Percentiles rank a stretch among this genome's conserved stretches.
Conservation (phyloP, 2,888 invertebrate genomes). For the Aphrophora alni region DNA sequence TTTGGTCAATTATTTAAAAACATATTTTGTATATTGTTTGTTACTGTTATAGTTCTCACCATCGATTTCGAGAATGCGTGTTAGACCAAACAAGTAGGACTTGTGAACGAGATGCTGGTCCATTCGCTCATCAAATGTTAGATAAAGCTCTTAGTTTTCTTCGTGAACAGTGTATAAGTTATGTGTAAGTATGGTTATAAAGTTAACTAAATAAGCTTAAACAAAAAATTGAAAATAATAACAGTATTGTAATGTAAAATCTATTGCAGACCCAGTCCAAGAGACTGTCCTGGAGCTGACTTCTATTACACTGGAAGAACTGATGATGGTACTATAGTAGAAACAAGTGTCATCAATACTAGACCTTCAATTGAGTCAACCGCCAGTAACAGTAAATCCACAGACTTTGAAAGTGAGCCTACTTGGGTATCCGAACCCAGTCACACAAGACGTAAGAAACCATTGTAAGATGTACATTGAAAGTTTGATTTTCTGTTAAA, state of each 20-base stretch:
- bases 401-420: constrained; percentile 31
- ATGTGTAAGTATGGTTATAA: constrained; percentile 59
- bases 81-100: constrained; percentile 61
- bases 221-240: no score
- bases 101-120: constrained; percentile 63
- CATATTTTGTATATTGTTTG: no score
- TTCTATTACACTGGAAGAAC: constrained; percentile 46
- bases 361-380: constrained; percentile 13
- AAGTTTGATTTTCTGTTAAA: background rate
- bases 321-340: constrained; percentile 22
- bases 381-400: constrained; percentile 4
- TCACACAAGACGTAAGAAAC: constrained; percentile 13
- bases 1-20: no score
- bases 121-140: constrained; percentile 63
- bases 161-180: constrained; percentile 65
- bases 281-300: constrained; percentile 58
- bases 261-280: constrained; percentile 60
- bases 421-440: constrained; percentile 24
- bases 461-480: background rate
- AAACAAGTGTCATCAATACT: constrained; percentile 6
- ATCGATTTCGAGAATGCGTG: constrained; percentile 65
- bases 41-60: constrained; percentile 61
- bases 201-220: background rate
- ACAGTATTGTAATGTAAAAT: background rate
- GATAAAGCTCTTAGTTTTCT: constrained; percentile 66